Evolutionary conservation across 1,140 invertebrate species (phyloP).

Genomic region (Musca domestica): DNA sequence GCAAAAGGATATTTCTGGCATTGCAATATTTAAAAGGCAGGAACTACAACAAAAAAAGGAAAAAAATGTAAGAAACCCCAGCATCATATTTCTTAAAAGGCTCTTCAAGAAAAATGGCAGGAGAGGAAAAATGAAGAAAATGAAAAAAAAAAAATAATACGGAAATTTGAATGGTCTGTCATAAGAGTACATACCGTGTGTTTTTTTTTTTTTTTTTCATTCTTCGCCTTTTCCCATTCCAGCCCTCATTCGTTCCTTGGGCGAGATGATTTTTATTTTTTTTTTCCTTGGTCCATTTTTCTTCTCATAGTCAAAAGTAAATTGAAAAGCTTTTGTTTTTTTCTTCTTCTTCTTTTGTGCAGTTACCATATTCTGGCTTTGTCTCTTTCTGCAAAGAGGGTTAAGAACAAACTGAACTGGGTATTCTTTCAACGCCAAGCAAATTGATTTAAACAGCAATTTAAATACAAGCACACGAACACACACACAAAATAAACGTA

Average conservation of each 20-base stretch:
- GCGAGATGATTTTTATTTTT: too few species aligned
- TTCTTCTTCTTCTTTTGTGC: not conserved
- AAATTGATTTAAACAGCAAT: slow-evolving; percentile 23
- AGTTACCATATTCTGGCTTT: not conserved
- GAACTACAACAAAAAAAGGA: too few species aligned
- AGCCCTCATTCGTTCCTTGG: too few species aligned
- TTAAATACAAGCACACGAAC: slow-evolving; percentile 8
- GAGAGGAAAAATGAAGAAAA: not conserved
- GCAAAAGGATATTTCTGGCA: too few species aligned
- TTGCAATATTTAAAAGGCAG: too few species aligned
- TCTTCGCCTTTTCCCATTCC: too few species aligned
- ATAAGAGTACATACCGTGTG: not conserved
- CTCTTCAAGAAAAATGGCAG: not conserved
- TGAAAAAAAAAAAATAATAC: not conserved
- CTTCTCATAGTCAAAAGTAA: not conserved
- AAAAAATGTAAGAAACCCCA: not conserved
- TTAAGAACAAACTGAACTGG: not conserved
- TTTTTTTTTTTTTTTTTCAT: too few species aligned
- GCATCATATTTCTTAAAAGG: slow-evolving; percentile 15
- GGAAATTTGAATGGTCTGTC: slow-evolving; percentile 22
- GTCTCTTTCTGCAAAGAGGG: not conserved
- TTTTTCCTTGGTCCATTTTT: too few species aligned
- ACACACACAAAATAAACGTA: too few species aligned
- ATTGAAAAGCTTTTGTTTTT: slow-evolving; percentile 22
- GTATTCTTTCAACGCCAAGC: not conserved